Conservation (phyloP, 2,888 invertebrate genomes). For the Prosopocoilus inquinatus region DNA sequence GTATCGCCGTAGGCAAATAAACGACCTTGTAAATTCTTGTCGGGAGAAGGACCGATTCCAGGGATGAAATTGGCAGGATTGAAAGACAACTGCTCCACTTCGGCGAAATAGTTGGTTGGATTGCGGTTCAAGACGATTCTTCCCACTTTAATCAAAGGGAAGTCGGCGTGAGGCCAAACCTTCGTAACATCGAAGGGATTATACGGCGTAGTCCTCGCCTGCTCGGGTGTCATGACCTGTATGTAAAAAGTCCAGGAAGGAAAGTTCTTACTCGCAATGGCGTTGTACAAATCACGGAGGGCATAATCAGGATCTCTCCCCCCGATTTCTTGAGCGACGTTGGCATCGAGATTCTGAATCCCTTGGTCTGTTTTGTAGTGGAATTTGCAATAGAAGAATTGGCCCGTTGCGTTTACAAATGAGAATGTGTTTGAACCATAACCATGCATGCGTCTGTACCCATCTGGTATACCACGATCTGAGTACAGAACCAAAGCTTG, state of each 20-base stretch:
- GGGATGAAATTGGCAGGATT: slow-evolving; percentile 87
- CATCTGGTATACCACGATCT: slow-evolving; percentile 92
- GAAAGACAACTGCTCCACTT: slow-evolving; percentile 91
- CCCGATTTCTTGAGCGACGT: slow-evolving; percentile 67
- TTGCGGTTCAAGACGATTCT: slow-evolving; percentile 83
- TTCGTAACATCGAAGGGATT: slow-evolving; percentile 95
- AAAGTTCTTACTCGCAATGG: slow-evolving; percentile 70
- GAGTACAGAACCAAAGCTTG: slow-evolving; percentile 84
- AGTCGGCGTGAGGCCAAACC: slow-evolving; percentile 87
- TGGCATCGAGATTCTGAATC: slow-evolving; percentile 72
- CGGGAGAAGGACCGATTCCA: slow-evolving; percentile 90
- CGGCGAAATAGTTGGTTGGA: slow-evolving; percentile 89
- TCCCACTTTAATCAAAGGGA: slow-evolving; percentile 85
- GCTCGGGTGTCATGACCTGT: slow-evolving; percentile 83
- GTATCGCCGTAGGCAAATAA: slow-evolving; percentile 90
- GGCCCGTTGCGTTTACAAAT: slow-evolving; percentile 72
- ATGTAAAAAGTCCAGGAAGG: slow-evolving; percentile 82
- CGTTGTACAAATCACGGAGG: slow-evolving; percentile 85
- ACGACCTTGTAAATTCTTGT: slow-evolving; percentile 89
- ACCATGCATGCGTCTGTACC: slow-evolving; percentile 73
- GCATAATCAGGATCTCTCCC: slow-evolving; percentile 85
- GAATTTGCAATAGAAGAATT: slow-evolving; percentile 83
- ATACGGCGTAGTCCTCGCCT: slow-evolving; percentile 75
- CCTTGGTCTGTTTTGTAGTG: slow-evolving; percentile 91
- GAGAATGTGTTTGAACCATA: slow-evolving; percentile 95